Evolutionary conservation across 2,797 vertebrate genomes (phyloP).

Genomic region (Eulemur mongoz): DNA sequence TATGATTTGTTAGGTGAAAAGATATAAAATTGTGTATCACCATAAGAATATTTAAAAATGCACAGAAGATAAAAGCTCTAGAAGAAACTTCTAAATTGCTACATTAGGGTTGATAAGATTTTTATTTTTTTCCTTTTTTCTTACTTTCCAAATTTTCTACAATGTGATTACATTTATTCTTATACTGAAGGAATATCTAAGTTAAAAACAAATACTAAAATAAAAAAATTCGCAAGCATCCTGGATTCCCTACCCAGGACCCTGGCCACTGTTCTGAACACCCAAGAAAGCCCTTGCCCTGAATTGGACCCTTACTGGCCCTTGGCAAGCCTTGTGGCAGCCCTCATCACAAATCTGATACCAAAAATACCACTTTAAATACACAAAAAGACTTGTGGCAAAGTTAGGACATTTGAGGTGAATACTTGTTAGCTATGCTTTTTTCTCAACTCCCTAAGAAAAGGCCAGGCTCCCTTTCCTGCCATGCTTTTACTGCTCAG

Average conservation of each 20-base stretch:
- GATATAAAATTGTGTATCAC: not conserved
- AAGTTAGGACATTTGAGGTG: not conserved
- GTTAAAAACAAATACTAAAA: not conserved
- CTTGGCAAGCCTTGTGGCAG: not conserved
- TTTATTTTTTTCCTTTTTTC: not conserved
- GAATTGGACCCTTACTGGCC: rapidly evolving
- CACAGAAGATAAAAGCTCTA: not conserved
- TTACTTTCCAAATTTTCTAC: constrained; percentile 17
- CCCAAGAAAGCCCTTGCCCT: not conserved
- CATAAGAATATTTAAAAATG: not conserved
- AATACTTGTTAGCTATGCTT: not conserved
- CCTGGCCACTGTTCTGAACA: not conserved
- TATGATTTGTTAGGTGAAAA: not conserved
- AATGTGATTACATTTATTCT: not conserved
- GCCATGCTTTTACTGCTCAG: not conserved
- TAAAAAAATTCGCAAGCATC: not conserved
- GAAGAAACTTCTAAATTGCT: not conserved
- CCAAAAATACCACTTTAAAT: not conserved
- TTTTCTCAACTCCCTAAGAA: not conserved
- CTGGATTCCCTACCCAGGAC: not conserved
- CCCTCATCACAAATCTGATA: not conserved
- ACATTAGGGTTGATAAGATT: not conserved
- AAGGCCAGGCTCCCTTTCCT: not conserved
- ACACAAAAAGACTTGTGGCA: not conserved
- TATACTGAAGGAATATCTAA: not conserved